Evolutionary conservation across 2,888 invertebrate species (phyloP).

Genomic region (Ornithoptera alexandrae): DNA sequence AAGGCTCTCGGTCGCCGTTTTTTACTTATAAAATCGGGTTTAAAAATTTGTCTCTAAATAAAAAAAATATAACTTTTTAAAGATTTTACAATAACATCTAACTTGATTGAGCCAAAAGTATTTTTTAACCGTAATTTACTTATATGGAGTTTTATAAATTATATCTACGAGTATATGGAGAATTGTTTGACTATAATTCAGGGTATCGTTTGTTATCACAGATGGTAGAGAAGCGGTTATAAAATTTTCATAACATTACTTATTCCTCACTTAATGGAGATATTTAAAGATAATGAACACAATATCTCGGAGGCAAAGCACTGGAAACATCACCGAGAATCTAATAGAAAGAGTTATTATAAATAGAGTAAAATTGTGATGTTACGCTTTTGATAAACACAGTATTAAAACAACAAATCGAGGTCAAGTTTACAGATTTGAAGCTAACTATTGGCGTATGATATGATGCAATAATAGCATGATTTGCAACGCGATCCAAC

Average conservation of each 20-base stretch:
- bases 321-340: conserved; percentile 36
- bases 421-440: too few relatives aligned
- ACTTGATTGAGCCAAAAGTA: background rate
- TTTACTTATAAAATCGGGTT: too few relatives aligned
- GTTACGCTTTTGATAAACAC: background rate
- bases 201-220: background rate
- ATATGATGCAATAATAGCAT: too few relatives aligned
- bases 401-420: too few relatives aligned
- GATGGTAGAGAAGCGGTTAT: background rate
- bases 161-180: background rate
- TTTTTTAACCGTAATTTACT: background rate
- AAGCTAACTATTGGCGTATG: too few relatives aligned
- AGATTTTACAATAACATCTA: too few relatives aligned
- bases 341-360: conserved; percentile 34
- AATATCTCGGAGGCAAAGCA: conserved; percentile 26
- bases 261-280: conserved; percentile 13
- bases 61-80: too few relatives aligned
- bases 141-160: background rate
- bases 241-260: background rate
- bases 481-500: too few relatives aligned
- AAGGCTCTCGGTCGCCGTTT: too few relatives aligned
- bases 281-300: conserved; percentile 19
- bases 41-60: too few relatives aligned
- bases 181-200: background rate
- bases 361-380: conserved; percentile 28